A percentile compares a stretch with the other conserved stretches of the same genome.
These are phyloP conservation scores for Choloepus hoffmanni DNA, from an alignment of 2,113 vertebrate species.

Conservation along the genomic window DNA sequence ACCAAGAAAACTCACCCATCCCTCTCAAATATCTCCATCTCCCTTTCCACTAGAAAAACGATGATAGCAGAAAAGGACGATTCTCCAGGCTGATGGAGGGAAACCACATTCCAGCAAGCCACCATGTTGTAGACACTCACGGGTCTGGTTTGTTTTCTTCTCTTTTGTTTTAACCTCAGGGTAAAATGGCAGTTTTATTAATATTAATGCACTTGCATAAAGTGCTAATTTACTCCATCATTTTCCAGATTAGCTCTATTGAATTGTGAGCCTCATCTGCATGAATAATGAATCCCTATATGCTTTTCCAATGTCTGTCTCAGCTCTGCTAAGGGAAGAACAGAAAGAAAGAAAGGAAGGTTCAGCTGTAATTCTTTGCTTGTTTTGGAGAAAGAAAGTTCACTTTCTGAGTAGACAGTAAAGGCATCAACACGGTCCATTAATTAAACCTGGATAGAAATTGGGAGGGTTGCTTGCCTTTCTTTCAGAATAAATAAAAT, in stretches of 20 bases:
- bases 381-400: background rate
- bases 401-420: conserved; percentile 29
- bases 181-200: conserved; percentile 87
- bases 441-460: conserved; percentile 54
- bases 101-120: background rate
- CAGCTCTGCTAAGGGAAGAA: conserved; percentile 59
- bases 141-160: conserved; percentile 75
- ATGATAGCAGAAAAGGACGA: background rate
- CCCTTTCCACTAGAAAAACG: background rate
- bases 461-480: background rate
- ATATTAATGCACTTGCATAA: conserved; percentile 89
- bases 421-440: background rate
- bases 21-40: background rate
- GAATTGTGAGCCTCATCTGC: conserved; percentile 88
- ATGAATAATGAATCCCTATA: conserved; percentile 87
- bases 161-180: conserved; percentile 79
- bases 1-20: background rate
- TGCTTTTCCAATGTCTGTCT: conserved; percentile 66
- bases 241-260: conserved; percentile 89
- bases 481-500: conserved; percentile 35
- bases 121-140: conserved; percentile 17
- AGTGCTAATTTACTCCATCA: conserved; percentile 90
- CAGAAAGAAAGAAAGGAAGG: conserved; percentile 20
- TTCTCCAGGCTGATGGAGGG: background rate
- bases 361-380: conserved; percentile 26